Percentiles rank a stretch among this genome's conserved stretches.
These are phyloP conservation scores for Lasioglossum oenotherae DNA, from an alignment of 2,888 invertebrate genomes.

Conservation along the genomic window DNA sequence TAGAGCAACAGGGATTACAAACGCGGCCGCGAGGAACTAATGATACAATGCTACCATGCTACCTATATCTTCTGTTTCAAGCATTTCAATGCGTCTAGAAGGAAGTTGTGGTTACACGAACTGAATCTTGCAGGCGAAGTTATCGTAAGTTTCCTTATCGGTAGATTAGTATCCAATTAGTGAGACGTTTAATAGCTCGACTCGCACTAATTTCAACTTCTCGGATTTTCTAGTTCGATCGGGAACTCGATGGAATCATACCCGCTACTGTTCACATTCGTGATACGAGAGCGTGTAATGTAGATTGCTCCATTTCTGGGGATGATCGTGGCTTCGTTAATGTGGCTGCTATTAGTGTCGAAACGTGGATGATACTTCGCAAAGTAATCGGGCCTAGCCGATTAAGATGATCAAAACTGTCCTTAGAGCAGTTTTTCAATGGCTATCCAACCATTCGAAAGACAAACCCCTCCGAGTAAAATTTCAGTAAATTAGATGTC, in stretches of 20 bases:
- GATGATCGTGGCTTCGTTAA: neutral
- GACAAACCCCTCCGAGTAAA: no score
- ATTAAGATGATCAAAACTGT: no score
- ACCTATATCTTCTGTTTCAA: neutral
- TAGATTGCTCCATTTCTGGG: neutral
- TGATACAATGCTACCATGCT: neutral
- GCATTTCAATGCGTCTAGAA: neutral
- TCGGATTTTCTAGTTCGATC: neutral
- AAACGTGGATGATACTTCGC: neutral
- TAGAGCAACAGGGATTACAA: no score
- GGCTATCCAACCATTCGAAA: no score
- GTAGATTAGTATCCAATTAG: constrained; percentile 13
- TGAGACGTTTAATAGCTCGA: neutral
- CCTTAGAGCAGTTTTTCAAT: no score
- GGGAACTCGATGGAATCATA: neutral
- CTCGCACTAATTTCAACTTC: constrained; percentile 1
- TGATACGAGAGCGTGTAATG: neutral
- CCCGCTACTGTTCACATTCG: neutral
- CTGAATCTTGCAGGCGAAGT: neutral
- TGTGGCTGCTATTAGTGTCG: neutral
- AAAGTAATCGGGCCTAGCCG: neutral
- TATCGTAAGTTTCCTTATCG: neutral
- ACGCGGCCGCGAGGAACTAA: neutral
- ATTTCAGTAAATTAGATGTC: no score
- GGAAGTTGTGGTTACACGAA: constrained; percentile 15